phyloP scores from a whole-genome alignment of 2,797 vertebrate genomes.

The Melanotaenia pygmaea region DNA sequence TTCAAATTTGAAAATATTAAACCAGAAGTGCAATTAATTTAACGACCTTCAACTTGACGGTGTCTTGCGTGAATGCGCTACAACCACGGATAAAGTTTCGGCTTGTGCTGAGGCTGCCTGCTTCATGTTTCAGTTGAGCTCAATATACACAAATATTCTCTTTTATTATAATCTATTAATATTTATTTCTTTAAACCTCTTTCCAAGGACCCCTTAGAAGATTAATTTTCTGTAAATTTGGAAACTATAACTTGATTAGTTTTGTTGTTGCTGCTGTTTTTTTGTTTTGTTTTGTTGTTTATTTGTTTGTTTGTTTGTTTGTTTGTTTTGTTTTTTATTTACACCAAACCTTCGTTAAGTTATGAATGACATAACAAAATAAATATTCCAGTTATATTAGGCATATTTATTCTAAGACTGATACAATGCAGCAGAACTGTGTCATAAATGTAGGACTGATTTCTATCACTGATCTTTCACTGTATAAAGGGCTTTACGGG shows the following conservation, averaged over 20 bases:
- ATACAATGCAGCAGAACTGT: not conserved
- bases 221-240: not conserved
- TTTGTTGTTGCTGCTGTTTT: too few relatives aligned
- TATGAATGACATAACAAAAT: not conserved
- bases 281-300: too few relatives aligned
- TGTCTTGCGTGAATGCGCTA: slow-evolving; percentile 4
- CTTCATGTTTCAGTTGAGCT: slow-evolving; percentile 51
- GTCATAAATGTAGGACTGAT: not conserved
- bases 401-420: not conserved
- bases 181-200: too few relatives aligned
- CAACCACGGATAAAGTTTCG: slow-evolving; percentile 62
- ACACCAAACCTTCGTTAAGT: not conserved
- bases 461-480: not conserved
- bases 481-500: slow-evolving; percentile 8
- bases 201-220: too few relatives aligned
- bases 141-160: not conserved
- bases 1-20: slow-evolving; percentile 36
- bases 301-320: not conserved
- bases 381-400: not conserved
- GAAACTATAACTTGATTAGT: too few relatives aligned
- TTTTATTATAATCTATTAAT: not conserved
- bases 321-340: too few relatives aligned
- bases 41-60: not conserved
- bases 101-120: slow-evolving; percentile 16
- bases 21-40: not conserved